Base-by-base conservation (phyloP, 2,888 invertebrate species). In the Noctua pronuba region DNA sequence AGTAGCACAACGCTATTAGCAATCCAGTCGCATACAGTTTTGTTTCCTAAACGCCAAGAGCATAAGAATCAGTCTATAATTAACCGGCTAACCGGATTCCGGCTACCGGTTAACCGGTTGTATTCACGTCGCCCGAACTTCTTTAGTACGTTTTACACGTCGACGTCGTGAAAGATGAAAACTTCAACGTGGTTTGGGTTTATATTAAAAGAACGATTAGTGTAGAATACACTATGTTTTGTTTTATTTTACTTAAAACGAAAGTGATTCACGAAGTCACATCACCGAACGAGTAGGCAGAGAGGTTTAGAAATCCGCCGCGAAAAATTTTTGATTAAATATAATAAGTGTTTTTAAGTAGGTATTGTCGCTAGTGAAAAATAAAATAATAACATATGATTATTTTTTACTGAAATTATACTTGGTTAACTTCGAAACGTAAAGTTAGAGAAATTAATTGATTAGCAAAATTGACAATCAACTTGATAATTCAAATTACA, bases 11-110 rank as follows among this genome's bases (percentile, higher is more conserved):
- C 7, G 72, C 62, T 73, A 52, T 77, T 74, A 76, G 60, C n/a
- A 65, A 72, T 55, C 21, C 31, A 38, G 62, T 74, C 62, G 44
- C 62, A 64, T 35, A 35, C n/a, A 60, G 44, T 58, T 62, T 68
- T 71, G 66, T 21, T 71, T n/a, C 35, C 66, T 68, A 62, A 86
- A 69, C 60, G 77, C 67, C 73, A 71, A 75, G 35, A 80, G 69
- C 71, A 76, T 58, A 79, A 66, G 64, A 81, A 79, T 77, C 82
- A 71, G 75, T 85, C 58, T 79, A 77, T 80, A 87, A 83, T 75
- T 81, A 85, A 81, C 80, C 21, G 49, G 67, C 0, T 75, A 77
- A 60, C 69, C 49, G 55, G 67, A 28, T 35, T 35, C 79, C 28
- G 49, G 62, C 65, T 77, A 46, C 71, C 28, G 24, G 68, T 49